Evolutionary conservation across 2,888 invertebrate genomes (phyloP), one percentile per base, ranked within the genome.

Genomic region (Melolontha melolontha): DNA sequence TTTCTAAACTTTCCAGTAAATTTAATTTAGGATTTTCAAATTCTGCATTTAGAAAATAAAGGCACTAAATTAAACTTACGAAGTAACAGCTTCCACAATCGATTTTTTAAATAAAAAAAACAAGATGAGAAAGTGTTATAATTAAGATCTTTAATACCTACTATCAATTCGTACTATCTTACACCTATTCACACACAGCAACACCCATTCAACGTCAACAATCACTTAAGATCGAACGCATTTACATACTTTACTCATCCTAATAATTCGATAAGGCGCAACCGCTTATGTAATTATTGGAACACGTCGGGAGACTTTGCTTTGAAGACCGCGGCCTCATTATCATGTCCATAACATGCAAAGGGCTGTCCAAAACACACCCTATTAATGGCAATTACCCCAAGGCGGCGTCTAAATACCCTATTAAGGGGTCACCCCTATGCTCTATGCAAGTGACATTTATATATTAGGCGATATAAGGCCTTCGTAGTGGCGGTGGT

Each of bases 281-380:
- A 14, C 17, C 14, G 17, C 17, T 34, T 34, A 34, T 17, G 42
- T 39, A 44, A 59, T 59, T 44, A 27, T 59, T 29, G 34, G 34
- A 34, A 34, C 34, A 34, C 34, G 34, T 34, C 34, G 34, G 34
- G 59, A 55, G 11, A 22, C 22, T 41, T 10, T n/a, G 59, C 59
- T 59, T 59, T 59, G 59, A 59, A 44, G 59, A 59, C 59, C 14
- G 44, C 29, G 44, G 59, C 27, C 80, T 81, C 80, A 81, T 81
- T 80, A 80, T 79, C 79, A 79, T 81, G 81, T 81, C 80, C 79
- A 78, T 78, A 79, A 79, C 81, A 81, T 80, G 80, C 81, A 81
- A 81, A 80, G 77, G 76, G 78, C 80, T 81, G 81, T 81, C 81
- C 79, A 72, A 78, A 79, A 80, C 81, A 81, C 76, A 75, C 81